Evolutionary conservation across 2,113 vertebrate genomes (phyloP).

Genomic region (Tringa solitaria): DNA sequence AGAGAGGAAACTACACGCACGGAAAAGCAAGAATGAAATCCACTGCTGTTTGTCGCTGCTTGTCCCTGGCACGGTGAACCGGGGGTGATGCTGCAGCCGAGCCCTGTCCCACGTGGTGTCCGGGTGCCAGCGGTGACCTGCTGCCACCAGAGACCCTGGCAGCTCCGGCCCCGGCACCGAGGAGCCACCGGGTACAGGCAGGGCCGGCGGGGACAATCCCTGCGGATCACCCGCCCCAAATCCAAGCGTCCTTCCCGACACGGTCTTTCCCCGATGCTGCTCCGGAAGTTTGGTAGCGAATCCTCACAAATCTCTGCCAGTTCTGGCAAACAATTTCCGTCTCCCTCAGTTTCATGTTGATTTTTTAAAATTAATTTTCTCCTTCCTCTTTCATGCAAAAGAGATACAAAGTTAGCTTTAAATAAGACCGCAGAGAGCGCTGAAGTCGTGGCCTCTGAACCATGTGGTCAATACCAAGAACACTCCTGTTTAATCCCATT

Average conservation of each 20-base stretch:
- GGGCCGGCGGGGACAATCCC: neutral
- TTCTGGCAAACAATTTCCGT: neutral
- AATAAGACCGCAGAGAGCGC: neutral
- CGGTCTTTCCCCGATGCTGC: neutral
- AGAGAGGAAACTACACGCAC: accelerated
- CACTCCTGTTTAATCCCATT: neutral
- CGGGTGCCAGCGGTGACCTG: neutral
- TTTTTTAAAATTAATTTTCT: neutral
- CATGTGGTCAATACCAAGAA: neutral
- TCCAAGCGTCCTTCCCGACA: accelerated
- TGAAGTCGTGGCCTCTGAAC: neutral
- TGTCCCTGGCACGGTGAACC: accelerated
- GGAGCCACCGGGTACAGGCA: accelerated
- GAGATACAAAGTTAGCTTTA: neutral
- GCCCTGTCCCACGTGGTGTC: accelerated
- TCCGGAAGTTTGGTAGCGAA: neutral
- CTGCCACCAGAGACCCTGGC: neutral
- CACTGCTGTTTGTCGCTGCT: neutral
- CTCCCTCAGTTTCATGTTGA: neutral
- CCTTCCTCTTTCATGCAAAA: neutral
- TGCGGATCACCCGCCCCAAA: accelerated
- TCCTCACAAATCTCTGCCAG: neutral
- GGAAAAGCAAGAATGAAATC: neutral
- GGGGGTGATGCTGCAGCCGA: neutral
- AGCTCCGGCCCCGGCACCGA: neutral